Base-by-base conservation (phyloP, 2,888 invertebrate species). In the Strigamia transsilvanica region DNA sequence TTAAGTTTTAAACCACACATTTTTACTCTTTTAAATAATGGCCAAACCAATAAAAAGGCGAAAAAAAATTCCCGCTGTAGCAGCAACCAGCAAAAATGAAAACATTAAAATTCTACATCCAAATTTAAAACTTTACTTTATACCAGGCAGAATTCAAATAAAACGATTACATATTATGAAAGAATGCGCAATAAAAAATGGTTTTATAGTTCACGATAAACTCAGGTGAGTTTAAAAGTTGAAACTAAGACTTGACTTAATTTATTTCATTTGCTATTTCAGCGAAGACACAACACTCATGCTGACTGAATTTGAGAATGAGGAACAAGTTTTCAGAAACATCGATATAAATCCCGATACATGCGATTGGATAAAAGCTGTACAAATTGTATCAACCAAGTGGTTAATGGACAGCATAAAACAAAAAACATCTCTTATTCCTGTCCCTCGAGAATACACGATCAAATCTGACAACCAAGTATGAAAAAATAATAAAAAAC, bases 231-330 rank as follows among this genome's bases (percentile, higher is more conserved):
- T 21, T n/a, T 61, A 21, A 78, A 78, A n/a, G 23, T 23, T 21
- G n/a, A 61, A 61, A 21, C 7, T 18, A 51, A 21, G 23, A 51
- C 12, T 41, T 23, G 34, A 38, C 9, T 41, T 41, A 0, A 15
- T 38, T 38, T 12, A n/a, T 32, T 41, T 79, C 7, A 15, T 38
- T 38, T 34, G n/a, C 41, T 34, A 32, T 79, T 32, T 79, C 79
- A 82, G 82, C 13, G 34, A 51, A 7, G 38, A 79, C n/a, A 41
- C 61, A 23, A 79, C 79, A 13, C 79, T 56, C 38, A 38, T 82
- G 38, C 32, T 82, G 5, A 82, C 79, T n/a, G 82, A 79, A 18
- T 79, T 82, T 79, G 79, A 82, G 15, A 82, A 79, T 38, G 21
- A 21, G 27, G 82, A 82, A n/a, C 82, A 82, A 21, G 82, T 82